These are phyloP conservation scores for Idaea aversata DNA, from an alignment of 2,888 invertebrate genomes.

Conservation along the genomic window DNA sequence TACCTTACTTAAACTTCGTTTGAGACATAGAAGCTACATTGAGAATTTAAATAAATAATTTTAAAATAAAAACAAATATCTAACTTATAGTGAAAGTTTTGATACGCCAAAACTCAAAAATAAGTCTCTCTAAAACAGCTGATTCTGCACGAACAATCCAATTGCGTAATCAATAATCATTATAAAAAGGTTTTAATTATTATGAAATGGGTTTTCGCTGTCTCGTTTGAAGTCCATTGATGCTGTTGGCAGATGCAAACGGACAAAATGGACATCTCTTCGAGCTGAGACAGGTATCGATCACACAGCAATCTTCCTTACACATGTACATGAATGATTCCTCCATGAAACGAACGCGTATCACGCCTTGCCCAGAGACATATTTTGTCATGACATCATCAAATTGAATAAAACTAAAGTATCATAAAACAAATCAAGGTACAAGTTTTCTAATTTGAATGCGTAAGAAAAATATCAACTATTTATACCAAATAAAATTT, in stretches of 20 bases:
- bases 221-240: slow-evolving; percentile 60
- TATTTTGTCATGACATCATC: slow-evolving; percentile 70
- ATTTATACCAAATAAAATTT: slow-evolving; percentile 76
- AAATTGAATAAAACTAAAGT: slow-evolving; percentile 67
- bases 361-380: background rate
- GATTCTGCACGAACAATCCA: slow-evolving; percentile 25
- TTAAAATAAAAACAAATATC: slow-evolving; percentile 56
- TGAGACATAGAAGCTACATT: slow-evolving; percentile 59
- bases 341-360: background rate
- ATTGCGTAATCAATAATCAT: background rate
- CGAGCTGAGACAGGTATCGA: slow-evolving; percentile 59
- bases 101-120: slow-evolving; percentile 77
- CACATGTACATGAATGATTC: slow-evolving; percentile 36
- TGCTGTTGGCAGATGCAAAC: slow-evolving; percentile 72
- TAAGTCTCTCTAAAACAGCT: slow-evolving; percentile 70
- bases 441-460: slow-evolving; percentile 71
- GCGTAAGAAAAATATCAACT: slow-evolving; percentile 70
- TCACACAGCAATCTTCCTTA: slow-evolving; percentile 27
- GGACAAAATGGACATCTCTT: slow-evolving; percentile 67
- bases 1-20: slow-evolving; percentile 53
- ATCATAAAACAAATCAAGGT: slow-evolving; percentile 75
- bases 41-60: slow-evolving; percentile 70
- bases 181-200: background rate
- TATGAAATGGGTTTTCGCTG: slow-evolving; percentile 25
- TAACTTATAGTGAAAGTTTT: slow-evolving; percentile 81